These are phyloP conservation scores for Polypterus bichir DNA, from an alignment of 2,113 vertebrate genomes.

Conservation along the genomic window DNA sequence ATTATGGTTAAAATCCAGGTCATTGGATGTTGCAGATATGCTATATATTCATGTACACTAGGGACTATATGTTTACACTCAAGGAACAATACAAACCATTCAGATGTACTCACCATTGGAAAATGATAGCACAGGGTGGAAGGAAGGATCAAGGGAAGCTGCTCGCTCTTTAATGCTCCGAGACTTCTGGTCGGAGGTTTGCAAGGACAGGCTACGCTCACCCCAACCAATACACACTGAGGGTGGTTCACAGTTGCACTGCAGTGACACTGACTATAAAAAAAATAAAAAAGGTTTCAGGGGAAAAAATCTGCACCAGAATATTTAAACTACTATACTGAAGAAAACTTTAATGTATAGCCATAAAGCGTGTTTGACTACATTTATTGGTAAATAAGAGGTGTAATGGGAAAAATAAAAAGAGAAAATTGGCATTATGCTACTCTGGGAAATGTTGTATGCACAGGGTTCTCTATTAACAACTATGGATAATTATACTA, in stretches of 20 bases:
- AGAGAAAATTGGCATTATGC: too few species aligned
- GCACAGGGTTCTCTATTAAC: too few species aligned
- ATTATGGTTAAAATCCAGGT: too few species aligned
- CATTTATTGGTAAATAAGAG: too few species aligned
- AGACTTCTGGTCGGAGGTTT: slow-evolving; percentile 7
- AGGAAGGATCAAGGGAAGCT: slow-evolving; percentile 26
- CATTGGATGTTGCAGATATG: background rate
- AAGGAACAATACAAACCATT: background rate
- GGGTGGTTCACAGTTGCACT: slow-evolving; percentile 32
- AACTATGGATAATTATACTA: too few species aligned
- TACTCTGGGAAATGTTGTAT: too few species aligned
- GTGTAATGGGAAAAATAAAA: too few species aligned
- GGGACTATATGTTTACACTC: background rate
- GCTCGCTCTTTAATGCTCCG: slow-evolving; percentile 17
- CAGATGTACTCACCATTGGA: slow-evolving; percentile 27
- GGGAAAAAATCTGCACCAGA: too few species aligned
- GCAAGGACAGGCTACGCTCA: slow-evolving; percentile 19
- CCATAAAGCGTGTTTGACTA: too few species aligned
- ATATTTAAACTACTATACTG: too few species aligned
- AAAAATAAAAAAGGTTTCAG: background rate
- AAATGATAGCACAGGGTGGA: slow-evolving; percentile 36
- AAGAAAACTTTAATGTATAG: too few species aligned
- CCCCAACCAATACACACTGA: slow-evolving; percentile 31
- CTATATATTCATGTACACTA: background rate
- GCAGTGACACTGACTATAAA: slow-evolving; percentile 24